Base-by-base conservation (phyloP, 1,140 invertebrate species). In the Diplogasteroides magnus region DNA sequence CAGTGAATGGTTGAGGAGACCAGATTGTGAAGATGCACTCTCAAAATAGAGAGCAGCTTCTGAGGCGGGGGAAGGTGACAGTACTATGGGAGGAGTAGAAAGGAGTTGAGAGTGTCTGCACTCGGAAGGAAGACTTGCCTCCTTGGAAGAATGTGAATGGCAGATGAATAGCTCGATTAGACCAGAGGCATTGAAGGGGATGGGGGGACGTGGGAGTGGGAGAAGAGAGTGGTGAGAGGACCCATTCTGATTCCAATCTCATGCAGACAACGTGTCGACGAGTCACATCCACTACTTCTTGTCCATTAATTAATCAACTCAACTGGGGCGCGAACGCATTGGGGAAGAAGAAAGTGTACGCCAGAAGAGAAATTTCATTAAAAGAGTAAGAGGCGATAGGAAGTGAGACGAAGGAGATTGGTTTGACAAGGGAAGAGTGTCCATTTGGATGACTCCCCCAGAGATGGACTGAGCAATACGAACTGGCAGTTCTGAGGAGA, bases 361-460 rank as follows among this genome's bases (percentile, higher is more conserved):
- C n/a, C n/a, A n/a, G n/a, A n/a, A n/a, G n/a, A n/a, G n/a, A n/a
- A 48, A 48, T 48, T 48, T 48, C 37, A 48, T 48, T 48, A 48
- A 48, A 48, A 11, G 37, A 48, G 6, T 48, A n/a, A n/a, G n/a
- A n/a, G 37, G 37, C 19, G 37, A 48, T 48, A 19, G 6, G 37
- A 48, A 48, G 37, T 48, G 37, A 48, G 19, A 11, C 37, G 37
- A 48, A n/a, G n/a, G n/a, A n/a, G n/a, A 48, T 48, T 48, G 37
- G 37, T 48, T 48, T 48, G 37, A 48, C 37, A 48, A n/a, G n/a
- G n/a, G n/a, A n/a, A n/a, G n/a, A n/a, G n/a, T n/a, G n/a, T n/a
- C n/a, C n/a, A n/a, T n/a, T n/a, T n/a, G n/a, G n/a, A n/a, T n/a
- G n/a, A n/a, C n/a, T n/a, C n/a, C n/a, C n/a, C n/a, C n/a, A n/a